A percentile compares a stretch with the other conserved stretches of the same genome.
Evolutionary conservation across 1,140 invertebrate genomes (phyloP).

Genomic region (Bombus superbus): DNA sequence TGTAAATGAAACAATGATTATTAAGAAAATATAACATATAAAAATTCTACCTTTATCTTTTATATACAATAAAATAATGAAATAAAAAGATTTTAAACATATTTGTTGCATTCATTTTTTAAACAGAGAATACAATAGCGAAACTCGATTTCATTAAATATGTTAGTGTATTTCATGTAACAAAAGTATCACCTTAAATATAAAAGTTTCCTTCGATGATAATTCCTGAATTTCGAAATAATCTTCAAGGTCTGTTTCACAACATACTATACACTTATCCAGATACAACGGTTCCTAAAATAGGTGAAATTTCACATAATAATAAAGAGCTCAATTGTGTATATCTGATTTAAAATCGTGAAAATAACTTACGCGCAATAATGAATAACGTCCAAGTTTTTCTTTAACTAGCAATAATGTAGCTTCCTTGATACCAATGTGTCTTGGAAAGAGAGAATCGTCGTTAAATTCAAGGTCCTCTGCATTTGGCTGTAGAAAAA

Average conservation of each 20-base stretch:
- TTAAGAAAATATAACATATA: background rate
- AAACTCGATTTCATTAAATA: background rate
- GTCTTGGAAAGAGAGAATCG: constrained; percentile 84
- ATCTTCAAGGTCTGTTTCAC: constrained; percentile 94
- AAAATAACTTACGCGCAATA: constrained; percentile 86
- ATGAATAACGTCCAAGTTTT: constrained; percentile 93
- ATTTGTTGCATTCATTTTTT: too few species aligned
- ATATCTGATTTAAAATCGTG: background rate
- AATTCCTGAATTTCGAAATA: constrained; percentile 98
- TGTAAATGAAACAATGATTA: background rate
- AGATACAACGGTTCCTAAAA: constrained; percentile 92
- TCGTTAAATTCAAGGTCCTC: constrained; percentile 78
- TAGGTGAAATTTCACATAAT: background rate
- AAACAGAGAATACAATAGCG: background rate
- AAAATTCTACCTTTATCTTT: background rate
- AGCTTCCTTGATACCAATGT: constrained; percentile 92
- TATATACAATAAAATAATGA: background rate
- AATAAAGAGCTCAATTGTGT: background rate
- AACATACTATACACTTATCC: constrained; percentile 94
- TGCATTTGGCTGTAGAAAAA: constrained; percentile 81
- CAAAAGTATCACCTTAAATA: constrained; percentile 91
- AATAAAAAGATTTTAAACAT: background rate
- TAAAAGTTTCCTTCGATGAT: constrained; percentile 95
- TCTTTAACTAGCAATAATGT: constrained; percentile 94
- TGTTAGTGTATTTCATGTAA: background rate